Evolutionary conservation across 2,113 vertebrate species (phyloP), one percentile per base, ranked within the genome.

Genomic region (Etheostoma cragini): DNA sequence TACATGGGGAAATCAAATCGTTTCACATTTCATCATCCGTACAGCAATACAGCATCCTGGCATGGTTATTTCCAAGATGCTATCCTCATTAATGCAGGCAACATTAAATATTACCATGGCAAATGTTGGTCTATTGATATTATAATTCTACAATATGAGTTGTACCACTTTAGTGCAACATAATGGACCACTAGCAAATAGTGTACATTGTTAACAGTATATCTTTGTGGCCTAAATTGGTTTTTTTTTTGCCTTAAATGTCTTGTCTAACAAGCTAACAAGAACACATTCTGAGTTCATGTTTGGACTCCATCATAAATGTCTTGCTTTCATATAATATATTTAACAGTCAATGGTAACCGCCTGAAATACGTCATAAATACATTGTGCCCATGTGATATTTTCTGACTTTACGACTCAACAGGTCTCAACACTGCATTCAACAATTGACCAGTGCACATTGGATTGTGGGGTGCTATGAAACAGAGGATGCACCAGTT

Each of bases 291-390:
- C 38, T 26, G 42, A 61, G 33, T 53, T 76, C 33, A 72, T 12
- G 19, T 3, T 22, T n/a, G 57, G 22, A 26, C 16, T 22, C 42
- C 6, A 21, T 69, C 26, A 54, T 42, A 33, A 30, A 56, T 14
- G 17, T 56, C 19, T 52, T 50, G 10, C 38, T 67, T 53, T 42
- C 45, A 16, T 50, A 17, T 75, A 8, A 57, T 19, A 53, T 47
- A 78, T 79, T 64, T n/a, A 60, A 21, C 8, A 22, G 14, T 63
- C 61, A 63, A 45, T 81, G 33, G 68, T 38, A 12, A 57, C 26
- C 8, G 30, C 46, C 33, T 54, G 21, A 21, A 69, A 26, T 4
- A 11, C 30, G 30, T 66, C 8, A 10, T 50, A 52, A 42, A 73
- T 45, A 45, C 22, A 72, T 5, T 17, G 22, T 21, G 21, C 45